Evolutionary conservation across 1,140 invertebrate species (phyloP).

Genomic region (Globodera rostochiensis): DNA sequence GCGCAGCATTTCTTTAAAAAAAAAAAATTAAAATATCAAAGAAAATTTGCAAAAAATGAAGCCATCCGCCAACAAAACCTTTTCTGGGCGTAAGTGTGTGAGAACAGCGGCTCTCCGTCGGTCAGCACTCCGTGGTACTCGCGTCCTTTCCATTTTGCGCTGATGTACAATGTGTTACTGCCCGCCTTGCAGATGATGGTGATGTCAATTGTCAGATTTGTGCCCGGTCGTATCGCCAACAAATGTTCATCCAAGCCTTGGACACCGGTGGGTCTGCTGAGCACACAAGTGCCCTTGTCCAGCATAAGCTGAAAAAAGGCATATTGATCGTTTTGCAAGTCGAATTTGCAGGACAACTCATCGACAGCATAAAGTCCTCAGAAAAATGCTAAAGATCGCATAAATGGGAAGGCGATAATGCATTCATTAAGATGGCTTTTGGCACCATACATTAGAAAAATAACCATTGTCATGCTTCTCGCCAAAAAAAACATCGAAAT

Average conservation of each 20-base stretch:
- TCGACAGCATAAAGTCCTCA: no score
- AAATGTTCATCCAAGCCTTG: slow-evolving; percentile 31
- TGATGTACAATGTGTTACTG: slow-evolving; percentile 43
- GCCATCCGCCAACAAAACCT: slow-evolving; percentile 5
- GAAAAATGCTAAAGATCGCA: no score
- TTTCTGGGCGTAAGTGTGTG: slow-evolving; percentile 42
- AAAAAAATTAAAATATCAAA: no score
- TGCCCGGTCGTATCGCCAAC: slow-evolving; percentile 34
- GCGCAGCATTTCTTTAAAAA: slow-evolving; percentile 7
- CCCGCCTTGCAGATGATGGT: slow-evolving; percentile 41
- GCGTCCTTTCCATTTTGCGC: slow-evolving; percentile 45
- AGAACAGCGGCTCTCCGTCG: slow-evolving; percentile 37
- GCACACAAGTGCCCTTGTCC: slow-evolving; percentile 25
- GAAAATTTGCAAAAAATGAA: background rate
- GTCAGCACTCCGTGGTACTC: slow-evolving; percentile 44
- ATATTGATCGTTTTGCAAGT: no score
- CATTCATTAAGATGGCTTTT: no score
- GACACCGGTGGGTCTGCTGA: slow-evolving; percentile 6
- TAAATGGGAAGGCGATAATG: no score
- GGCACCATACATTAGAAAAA: no score
- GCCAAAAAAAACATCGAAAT: no score
- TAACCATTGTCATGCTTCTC: no score
- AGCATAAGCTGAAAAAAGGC: slow-evolving; percentile 15
- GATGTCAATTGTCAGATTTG: slow-evolving; percentile 37
- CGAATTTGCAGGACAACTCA: no score